Conservation (phyloP, 2,888 invertebrate genomes). For the Pollenia amentaria region DNA sequence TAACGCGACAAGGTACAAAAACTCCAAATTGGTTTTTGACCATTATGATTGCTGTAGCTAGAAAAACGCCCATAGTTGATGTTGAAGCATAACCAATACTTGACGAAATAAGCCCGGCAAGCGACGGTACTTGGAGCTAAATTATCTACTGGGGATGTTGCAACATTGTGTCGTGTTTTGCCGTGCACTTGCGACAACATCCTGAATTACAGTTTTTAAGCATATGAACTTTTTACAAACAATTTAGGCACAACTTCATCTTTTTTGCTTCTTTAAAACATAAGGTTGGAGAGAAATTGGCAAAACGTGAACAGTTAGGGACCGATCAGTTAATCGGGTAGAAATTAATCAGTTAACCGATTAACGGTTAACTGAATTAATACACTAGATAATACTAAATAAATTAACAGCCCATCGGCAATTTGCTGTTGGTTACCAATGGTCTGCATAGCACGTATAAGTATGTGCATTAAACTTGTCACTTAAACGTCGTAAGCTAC, state of each 20-base stretch:
- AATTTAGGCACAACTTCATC: slow-evolving; percentile 71
- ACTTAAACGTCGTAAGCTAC: too few species aligned
- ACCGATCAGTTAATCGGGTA: too few species aligned
- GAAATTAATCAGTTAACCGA: too few species aligned
- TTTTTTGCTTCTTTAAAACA: slow-evolving; percentile 34
- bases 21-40: slow-evolving; percentile 25
- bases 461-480: too few species aligned
- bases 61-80: not conserved
- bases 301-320: slow-evolving; percentile 33
- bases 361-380: too few species aligned
- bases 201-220: slow-evolving; percentile 67
- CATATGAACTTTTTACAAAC: slow-evolving; percentile 66
- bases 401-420: too few species aligned
- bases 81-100: not conserved
- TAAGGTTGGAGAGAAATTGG: slow-evolving; percentile 45
- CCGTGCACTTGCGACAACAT: slow-evolving; percentile 59
- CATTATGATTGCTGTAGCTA: slow-evolving; percentile 28
- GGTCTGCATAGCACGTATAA: too few species aligned
- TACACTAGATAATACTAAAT: too few species aligned
- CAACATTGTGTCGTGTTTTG: slow-evolving; percentile 64
- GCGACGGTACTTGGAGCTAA: not conserved
- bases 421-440: too few species aligned
- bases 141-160: too few species aligned
- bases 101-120: slow-evolving; percentile 31
- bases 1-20: slow-evolving; percentile 14